phyloP scores from a whole-genome alignment of 2,113 vertebrate genomes.

The Myodes glareolus region DNA sequence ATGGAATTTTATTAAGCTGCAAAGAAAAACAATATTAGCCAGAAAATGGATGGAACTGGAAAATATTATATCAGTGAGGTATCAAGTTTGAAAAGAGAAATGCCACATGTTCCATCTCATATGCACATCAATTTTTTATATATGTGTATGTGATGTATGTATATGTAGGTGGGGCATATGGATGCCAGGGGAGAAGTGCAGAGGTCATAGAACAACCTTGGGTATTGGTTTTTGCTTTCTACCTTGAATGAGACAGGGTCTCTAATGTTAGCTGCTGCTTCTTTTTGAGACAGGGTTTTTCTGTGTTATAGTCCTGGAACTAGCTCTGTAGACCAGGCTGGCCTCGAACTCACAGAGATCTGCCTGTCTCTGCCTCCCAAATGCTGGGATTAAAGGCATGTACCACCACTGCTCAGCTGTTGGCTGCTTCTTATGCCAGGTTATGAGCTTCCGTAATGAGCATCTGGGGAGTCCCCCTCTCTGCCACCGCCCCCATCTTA shows the following conservation, averaged over 20 bases:
- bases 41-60: neutral
- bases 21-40: neutral
- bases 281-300: too few relatives aligned
- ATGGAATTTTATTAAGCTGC: neutral
- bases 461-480: neutral
- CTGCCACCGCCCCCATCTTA: neutral
- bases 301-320: too few relatives aligned
- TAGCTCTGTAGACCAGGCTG: too few relatives aligned
- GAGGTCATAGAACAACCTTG: neutral
- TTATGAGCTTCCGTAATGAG: neutral
- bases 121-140: neutral
- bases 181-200: neutral
- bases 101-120: neutral
- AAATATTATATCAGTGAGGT: neutral
- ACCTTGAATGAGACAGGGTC: neutral
- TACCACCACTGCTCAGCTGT: neutral
- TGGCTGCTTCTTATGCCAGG: neutral
- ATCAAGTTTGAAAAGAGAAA: neutral
- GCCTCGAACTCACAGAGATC: too few relatives aligned
- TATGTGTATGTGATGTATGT: neutral
- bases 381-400: too few relatives aligned
- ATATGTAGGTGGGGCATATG: neutral
- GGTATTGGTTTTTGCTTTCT: neutral
- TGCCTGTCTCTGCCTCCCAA: too few relatives aligned
- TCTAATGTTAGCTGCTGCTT: neutral